Evolutionary conservation across 1,140 invertebrate species (phyloP).

Genomic region (Psilanteris sp.): DNA sequence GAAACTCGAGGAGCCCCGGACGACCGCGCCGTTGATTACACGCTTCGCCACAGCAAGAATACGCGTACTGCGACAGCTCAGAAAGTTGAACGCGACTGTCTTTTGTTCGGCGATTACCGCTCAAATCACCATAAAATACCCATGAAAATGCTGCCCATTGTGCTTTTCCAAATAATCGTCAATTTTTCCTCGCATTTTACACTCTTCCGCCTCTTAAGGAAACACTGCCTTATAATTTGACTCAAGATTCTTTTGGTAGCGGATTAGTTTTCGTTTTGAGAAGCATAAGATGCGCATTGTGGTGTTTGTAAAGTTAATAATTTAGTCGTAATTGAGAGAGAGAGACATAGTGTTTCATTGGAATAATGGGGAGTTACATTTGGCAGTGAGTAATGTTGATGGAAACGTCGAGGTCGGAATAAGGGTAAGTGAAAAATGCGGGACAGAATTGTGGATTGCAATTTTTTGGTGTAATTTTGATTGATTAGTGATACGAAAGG

Average conservation of each 20-base stretch:
- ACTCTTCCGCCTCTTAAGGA: constrained; percentile 39
- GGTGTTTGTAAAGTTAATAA: no score
- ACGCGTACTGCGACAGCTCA: constrained; percentile 66
- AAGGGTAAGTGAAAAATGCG: no score
- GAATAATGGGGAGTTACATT: no score
- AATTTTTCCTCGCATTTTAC: constrained; percentile 54
- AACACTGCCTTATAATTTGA: constrained; percentile 38
- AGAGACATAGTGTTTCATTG: no score
- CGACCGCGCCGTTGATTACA: constrained; percentile 68
- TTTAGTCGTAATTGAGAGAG: no score
- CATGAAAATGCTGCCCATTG: constrained; percentile 71
- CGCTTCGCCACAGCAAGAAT: constrained; percentile 47
- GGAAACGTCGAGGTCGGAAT: no score
- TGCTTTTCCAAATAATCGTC: constrained; percentile 59
- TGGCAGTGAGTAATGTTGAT: no score
- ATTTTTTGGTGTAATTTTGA: no score
- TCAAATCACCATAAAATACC: constrained; percentile 77
- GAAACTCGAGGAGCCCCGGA: constrained; percentile 42
- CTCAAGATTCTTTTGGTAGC: constrained; percentile 12
- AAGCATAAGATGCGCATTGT: no score
- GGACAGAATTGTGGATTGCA: no score
- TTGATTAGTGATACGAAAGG: no score
- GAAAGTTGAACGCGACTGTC: constrained; percentile 43
- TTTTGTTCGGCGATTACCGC: constrained; percentile 76
- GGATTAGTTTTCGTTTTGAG: constrained; percentile 1